These are phyloP conservation scores for Oreotrochilus melanogaster DNA, from an alignment of 2,113 vertebrate genomes.

Conservation along the genomic window DNA sequence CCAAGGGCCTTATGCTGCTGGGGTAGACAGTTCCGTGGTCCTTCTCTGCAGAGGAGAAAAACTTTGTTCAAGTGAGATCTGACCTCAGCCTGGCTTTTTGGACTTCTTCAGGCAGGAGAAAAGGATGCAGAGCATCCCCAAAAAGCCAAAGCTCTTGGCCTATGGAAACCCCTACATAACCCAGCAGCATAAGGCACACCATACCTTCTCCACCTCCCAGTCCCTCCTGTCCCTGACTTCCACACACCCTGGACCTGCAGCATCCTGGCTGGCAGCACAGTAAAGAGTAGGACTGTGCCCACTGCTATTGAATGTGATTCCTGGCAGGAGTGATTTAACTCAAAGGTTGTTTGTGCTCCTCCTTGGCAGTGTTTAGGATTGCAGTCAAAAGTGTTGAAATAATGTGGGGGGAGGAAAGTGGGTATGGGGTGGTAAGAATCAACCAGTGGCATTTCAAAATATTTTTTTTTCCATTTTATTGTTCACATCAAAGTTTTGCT, in stretches of 20 bases:
- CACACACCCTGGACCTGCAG: background rate
- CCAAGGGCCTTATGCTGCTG: background rate
- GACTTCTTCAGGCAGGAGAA: background rate
- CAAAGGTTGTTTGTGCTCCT: background rate
- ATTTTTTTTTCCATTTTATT: background rate
- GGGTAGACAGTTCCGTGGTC: background rate
- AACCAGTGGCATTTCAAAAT: background rate
- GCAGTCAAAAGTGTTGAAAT: background rate
- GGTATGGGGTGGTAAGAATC: background rate
- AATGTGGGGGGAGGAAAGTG: background rate
- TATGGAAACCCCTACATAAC: background rate
- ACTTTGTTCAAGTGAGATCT: background rate
- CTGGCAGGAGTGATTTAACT: background rate
- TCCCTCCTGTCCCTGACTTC: background rate
- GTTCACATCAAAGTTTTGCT: background rate
- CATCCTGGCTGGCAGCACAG: background rate
- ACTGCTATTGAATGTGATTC: background rate
- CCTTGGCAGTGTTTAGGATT: background rate
- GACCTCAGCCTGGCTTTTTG: background rate
- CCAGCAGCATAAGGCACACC: background rate
- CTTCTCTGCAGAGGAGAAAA: background rate
- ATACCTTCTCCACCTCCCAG: background rate
- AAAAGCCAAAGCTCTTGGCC: background rate
- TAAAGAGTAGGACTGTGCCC: background rate
- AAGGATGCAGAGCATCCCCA: background rate